Conservation (phyloP, 2,888 invertebrate genomes). For the Drosophila kanekoi region DNA sequence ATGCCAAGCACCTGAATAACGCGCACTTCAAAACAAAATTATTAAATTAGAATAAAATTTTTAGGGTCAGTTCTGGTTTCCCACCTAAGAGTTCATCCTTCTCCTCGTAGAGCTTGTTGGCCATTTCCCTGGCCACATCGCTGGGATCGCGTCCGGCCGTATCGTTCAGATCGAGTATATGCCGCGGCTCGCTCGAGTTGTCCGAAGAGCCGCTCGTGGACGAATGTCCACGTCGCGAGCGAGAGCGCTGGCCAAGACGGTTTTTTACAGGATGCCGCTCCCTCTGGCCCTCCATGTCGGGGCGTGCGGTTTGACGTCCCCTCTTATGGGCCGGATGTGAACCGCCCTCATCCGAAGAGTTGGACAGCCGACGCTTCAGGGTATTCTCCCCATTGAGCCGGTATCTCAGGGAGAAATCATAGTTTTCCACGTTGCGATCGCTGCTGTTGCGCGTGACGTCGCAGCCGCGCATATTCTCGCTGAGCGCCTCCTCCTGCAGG, state of each 20-base stretch:
- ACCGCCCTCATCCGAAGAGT: slow-evolving; percentile 76
- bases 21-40: slow-evolving; percentile 86
- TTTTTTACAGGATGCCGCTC: slow-evolving; percentile 57
- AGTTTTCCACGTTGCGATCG: slow-evolving; percentile 91
- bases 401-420: slow-evolving; percentile 89
- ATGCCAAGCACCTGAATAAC: slow-evolving; percentile 90
- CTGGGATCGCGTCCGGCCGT: slow-evolving; percentile 67
- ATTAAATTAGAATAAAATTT: no score
- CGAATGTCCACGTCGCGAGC: slow-evolving; percentile 73
- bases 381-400: slow-evolving; percentile 86
- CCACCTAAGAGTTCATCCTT: slow-evolving; percentile 91
- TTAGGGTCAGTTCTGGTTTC: slow-evolving; percentile 57
- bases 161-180: slow-evolving; percentile 88
- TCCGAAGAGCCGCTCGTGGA: slow-evolving; percentile 86
- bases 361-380: slow-evolving; percentile 82
- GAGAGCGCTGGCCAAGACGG: slow-evolving; percentile 73
- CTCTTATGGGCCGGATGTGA: slow-evolving; percentile 78
- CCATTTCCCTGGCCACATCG: slow-evolving; percentile 89
- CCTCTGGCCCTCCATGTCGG: slow-evolving; percentile 35
- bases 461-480: slow-evolving; percentile 91
- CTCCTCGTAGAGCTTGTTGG: slow-evolving; percentile 90
- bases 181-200: slow-evolving; percentile 83
- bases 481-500: slow-evolving; percentile 91
- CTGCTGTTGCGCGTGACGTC: slow-evolving; percentile 89
- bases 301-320: slow-evolving; percentile 64